phyloP scores from a whole-genome alignment of 1,140 invertebrate species.

The Ectropis grisescens region DNA sequence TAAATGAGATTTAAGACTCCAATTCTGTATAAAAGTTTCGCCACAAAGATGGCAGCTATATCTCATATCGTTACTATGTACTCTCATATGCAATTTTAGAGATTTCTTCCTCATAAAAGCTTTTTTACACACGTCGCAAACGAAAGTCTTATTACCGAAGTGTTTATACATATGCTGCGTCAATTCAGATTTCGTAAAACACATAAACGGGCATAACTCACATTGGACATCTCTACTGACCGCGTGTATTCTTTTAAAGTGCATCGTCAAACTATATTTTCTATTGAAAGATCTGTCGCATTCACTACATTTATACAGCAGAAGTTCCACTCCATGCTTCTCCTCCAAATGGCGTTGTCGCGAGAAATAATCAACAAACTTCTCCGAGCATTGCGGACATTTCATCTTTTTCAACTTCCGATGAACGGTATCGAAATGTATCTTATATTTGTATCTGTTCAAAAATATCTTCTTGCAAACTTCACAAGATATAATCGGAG shows the following conservation, averaged over 20 bases:
- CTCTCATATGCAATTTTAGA: conserved; percentile 78
- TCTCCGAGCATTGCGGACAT: conserved; percentile 32
- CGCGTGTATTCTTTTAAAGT: conserved; percentile 31
- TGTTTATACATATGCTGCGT: conserved; percentile 15
- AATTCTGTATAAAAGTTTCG: conserved; percentile 65
- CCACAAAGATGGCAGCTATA: conserved; percentile 65
- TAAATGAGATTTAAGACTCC: conserved; percentile 49
- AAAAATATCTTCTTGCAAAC: conserved; percentile 25
- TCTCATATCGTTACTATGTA: conserved; percentile 71
- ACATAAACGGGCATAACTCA: conserved; percentile 25
- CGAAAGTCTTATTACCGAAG: not conserved
- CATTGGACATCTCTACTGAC: conserved; percentile 34
- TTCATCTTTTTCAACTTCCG: conserved; percentile 25
- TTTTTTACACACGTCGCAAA: conserved; percentile 3
- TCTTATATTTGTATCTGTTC: conserved; percentile 25
- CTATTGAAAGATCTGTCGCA: conserved; percentile 25
- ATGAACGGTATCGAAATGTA: conserved; percentile 26
- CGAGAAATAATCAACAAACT: conserved; percentile 31
- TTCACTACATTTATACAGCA: conserved; percentile 31
- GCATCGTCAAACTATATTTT: conserved; percentile 17
- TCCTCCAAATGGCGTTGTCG: conserved; percentile 34
- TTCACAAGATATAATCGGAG: conserved; percentile 20
- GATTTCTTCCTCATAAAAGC: conserved; percentile 71
- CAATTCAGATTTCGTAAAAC: conserved; percentile 32
- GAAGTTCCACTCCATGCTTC: conserved; percentile 22